phyloP scores from a whole-genome alignment of 1,140 invertebrate species.

The Drosophila gunungcola region DNA sequence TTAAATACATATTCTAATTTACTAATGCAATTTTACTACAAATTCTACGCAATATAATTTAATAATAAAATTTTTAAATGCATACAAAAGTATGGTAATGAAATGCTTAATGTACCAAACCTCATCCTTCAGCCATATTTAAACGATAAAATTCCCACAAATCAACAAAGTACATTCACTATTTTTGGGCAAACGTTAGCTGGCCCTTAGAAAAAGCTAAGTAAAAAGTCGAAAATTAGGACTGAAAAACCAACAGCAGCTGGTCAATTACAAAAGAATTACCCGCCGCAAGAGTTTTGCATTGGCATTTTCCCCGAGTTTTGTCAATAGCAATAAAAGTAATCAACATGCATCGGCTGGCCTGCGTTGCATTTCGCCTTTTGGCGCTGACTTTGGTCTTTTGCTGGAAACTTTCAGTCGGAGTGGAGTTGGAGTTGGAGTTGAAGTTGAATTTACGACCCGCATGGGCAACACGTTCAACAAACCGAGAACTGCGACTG shows the following conservation, averaged over 20 bases:
- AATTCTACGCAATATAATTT: too few species aligned
- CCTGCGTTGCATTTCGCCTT: constrained; percentile 1
- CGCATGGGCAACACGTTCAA: constrained; percentile 50
- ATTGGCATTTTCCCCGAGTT: constrained; percentile 44
- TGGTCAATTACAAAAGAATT: constrained; percentile 50
- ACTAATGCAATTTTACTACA: too few species aligned
- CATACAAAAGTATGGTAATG: too few species aligned
- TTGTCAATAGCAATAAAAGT: constrained; percentile 58
- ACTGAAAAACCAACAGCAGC: constrained; percentile 25
- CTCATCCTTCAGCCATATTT: background rate
- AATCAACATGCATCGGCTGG: constrained; percentile 43
- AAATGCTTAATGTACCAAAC: too few species aligned
- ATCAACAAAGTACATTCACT: background rate
- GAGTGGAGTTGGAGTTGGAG: constrained; percentile 14
- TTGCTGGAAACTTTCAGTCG: constrained; percentile 21
- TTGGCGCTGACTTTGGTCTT: constrained; percentile 30
- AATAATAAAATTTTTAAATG: too few species aligned
- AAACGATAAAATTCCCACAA: background rate
- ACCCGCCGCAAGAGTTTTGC: constrained; percentile 31
- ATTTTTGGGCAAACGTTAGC: constrained; percentile 4
- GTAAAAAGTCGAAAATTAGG: constrained; percentile 3
- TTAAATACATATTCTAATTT: too few species aligned
- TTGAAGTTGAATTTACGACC: constrained; percentile 60
- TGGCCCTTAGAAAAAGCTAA: background rate
- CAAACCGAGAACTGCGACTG: constrained; percentile 27